Base-by-base conservation (phyloP, 2,888 invertebrate species). In the Drosophila nigricruria region DNA sequence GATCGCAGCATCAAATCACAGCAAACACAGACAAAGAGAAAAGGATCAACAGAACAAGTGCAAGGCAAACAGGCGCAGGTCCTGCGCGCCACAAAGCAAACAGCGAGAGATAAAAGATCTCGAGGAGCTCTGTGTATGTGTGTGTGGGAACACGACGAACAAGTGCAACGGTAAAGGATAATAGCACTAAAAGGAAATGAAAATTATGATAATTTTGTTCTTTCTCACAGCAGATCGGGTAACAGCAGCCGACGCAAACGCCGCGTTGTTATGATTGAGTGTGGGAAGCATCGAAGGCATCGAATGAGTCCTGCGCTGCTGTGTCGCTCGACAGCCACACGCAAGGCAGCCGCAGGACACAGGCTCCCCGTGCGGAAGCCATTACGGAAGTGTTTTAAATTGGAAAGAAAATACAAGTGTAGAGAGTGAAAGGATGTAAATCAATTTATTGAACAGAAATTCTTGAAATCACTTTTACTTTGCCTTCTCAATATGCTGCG, bases 141-240 rank as follows among this genome's bases (percentile, higher is more conserved):
- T 73, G 85, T 86, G 88, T 85, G 85, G 88, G 85, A 87, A 82
- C 70, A 67, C 60, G 73, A 9, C 63, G 69, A 89, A 88, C 86
- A 86, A 86, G 90, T 86, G 86, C 90, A 90, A 80, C 90, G 86
- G 83, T 64, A 88, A 86, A 88, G 88, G 88, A 86, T 86, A 86
- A 86, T 82, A 73, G 81, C 86, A 76, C 77, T 82, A 80, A 84
- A 74, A 89, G 89, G 90, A 87, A 87, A 87, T 86, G 89, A 73
- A 87, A 90, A 82, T 90, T 87, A 90, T 87, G 81, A 87, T 87
- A 88, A 90, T 90, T 88, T 70, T 65, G 56, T 77, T 57, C 59
- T 50, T 89, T 89, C 86, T 88, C 85, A 90, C 85, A 86, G 81
- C 67, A 62, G 85, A 90, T 90, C 90, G 86, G 74, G 73, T 85